Percentiles rank a stretch among this genome's conserved stretches.
Evolutionary conservation across 2,113 vertebrate genomes (phyloP).

Genomic region (Mastomys natalensis): DNA sequence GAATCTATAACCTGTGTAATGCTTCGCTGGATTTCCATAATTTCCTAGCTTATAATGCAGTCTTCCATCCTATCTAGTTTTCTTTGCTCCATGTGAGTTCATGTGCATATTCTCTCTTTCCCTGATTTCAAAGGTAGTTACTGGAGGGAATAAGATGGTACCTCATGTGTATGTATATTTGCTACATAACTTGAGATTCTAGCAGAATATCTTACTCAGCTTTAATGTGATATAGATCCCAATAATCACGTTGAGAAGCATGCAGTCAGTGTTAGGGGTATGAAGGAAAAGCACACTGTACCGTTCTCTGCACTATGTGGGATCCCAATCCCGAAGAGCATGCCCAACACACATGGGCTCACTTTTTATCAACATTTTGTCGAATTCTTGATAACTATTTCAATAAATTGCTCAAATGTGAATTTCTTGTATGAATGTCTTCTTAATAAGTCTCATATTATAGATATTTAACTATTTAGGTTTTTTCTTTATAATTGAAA

Average conservation of each 20-base stretch:
- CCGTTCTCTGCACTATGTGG: neutral
- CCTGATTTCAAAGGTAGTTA: neutral
- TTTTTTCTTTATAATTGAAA: neutral
- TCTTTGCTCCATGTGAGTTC: neutral
- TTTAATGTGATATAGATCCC: neutral
- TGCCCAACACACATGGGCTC: fast-evolving
- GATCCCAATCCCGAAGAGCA: neutral
- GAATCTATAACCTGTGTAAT: neutral
- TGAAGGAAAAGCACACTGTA: neutral
- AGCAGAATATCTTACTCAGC: neutral
- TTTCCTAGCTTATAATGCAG: neutral
- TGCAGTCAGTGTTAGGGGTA: neutral
- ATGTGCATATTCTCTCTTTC: neutral
- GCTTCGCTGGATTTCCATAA: neutral
- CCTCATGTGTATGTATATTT: neutral
- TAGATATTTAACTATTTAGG: neutral
- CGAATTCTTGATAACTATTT: neutral
- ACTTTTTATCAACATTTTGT: neutral
- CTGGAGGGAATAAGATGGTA: neutral
- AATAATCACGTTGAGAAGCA: neutral
- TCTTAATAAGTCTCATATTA: neutral
- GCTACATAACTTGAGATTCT: neutral
- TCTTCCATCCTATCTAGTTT: neutral
- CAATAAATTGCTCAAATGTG: neutral
- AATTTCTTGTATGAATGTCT: neutral